Evolutionary conservation across 2,888 invertebrate genomes (phyloP), one percentile per base, ranked within the genome.

Genomic region (Morpho achilles): DNA sequence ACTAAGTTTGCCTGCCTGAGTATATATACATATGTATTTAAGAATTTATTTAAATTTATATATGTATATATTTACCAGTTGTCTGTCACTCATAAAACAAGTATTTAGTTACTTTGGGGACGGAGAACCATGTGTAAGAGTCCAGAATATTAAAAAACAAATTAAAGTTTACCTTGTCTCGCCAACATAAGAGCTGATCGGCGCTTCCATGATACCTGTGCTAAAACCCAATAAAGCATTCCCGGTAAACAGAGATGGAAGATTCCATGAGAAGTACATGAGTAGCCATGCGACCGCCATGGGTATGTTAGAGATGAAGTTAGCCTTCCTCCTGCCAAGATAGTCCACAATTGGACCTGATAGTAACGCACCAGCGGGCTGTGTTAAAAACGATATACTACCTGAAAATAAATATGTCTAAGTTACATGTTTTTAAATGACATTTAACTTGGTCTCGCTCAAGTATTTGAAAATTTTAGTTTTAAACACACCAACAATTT

Each of bases 141-240:
- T 16, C 1, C 16, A 16, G 16, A 16, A 16, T 16, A 1, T 16
- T 16, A 3, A 32, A 32, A 32, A n/a, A n/a, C n/a, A n/a, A n/a
- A n/a, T n/a, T 7, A 10, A 42, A 5, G 9, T 9, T 45, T 59
- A 91, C 91, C 89, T 89, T 43, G 92, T 91, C 79, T 93, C 93
- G 5, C 92, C 92, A 7, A 92, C 89, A 67, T 93, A 93, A 1
- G 92, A 90, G 56, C 91, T 84, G 49, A 92, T 89, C 0, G 93
- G 92, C 0, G 92, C 92, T 67, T 93, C 92, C 92, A 93, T 92
- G 39, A 93, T 82, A 0, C 93, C 92, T 7, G 91, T 87, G 0
- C 92, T 92, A 0, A 93, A 65, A 0, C 93, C 93, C 46, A 92
- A 74, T 8, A 92, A 70, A 3, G 85, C 85, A 47, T 85, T 91